phyloP scores from a whole-genome alignment of 2,888 invertebrate species.

The Nesidiocoris tenuis region DNA sequence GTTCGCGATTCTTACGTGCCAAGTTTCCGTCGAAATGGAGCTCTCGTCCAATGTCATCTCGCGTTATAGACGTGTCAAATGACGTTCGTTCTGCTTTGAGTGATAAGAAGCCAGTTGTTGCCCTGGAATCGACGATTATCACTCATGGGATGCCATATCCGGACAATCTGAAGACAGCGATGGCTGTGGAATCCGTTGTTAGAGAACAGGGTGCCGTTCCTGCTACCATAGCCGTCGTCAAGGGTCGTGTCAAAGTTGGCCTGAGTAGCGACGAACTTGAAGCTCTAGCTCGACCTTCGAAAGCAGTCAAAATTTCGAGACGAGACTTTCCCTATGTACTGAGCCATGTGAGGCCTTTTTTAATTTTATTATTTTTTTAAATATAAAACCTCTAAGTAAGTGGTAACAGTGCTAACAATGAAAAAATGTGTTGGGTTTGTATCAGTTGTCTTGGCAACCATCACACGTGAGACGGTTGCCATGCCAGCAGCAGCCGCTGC shows the following conservation, averaged over 20 bases:
- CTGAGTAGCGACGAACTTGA: slow-evolving; percentile 65
- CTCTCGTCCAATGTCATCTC: too few relatives aligned
- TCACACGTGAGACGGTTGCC: too few relatives aligned
- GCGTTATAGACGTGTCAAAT: slow-evolving; percentile 50
- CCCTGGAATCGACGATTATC: slow-evolving; percentile 95
- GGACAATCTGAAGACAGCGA: slow-evolving; percentile 81
- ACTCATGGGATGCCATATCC: slow-evolving; percentile 98
- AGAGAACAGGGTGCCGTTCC: slow-evolving; percentile 78
- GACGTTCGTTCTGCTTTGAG: slow-evolving; percentile 68
- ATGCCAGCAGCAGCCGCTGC: too few relatives aligned
- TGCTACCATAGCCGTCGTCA: slow-evolving; percentile 86
- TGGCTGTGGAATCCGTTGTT: slow-evolving; percentile 76
- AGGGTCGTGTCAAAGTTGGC: slow-evolving; percentile 81
- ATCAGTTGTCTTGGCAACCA: too few relatives aligned
- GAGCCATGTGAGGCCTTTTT: slow-evolving; percentile 57
- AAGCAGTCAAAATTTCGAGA: slow-evolving; percentile 78
- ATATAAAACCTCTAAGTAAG: too few relatives aligned
- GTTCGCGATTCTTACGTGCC: too few relatives aligned
- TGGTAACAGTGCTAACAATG: too few relatives aligned
- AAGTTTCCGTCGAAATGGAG: too few relatives aligned
- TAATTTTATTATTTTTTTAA: slow-evolving; percentile 16
- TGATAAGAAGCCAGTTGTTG: slow-evolving; percentile 74
- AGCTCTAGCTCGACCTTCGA: slow-evolving; percentile 60
- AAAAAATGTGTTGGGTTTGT: too few relatives aligned
- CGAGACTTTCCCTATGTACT: slow-evolving; percentile 79